A percentile compares a stretch with the other conserved stretches of the same genome.
Evolutionary conservation across 2,888 invertebrate species (phyloP).

Genomic region (Mythimna vitellina): DNA sequence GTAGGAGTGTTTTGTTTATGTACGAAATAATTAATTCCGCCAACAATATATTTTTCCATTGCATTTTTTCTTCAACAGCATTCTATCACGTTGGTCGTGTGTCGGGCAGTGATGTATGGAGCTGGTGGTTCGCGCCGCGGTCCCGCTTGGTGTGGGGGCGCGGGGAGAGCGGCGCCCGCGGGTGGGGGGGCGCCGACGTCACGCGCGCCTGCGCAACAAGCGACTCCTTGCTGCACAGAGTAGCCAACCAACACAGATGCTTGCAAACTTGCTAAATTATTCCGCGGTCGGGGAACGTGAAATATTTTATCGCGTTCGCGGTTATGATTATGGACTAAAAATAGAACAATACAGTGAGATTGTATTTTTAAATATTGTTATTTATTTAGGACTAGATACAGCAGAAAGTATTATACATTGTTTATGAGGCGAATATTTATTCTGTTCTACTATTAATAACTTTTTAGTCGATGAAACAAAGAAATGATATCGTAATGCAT

Average conservation of each 20-base stretch:
- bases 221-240: conserved; percentile 80
- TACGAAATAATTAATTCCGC: conserved; percentile 18
- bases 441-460: background rate
- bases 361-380: conserved; percentile 10
- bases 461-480: background rate
- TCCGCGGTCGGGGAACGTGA: conserved; percentile 36
- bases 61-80: conserved; percentile 42
- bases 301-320: conserved; percentile 40
- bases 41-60: conserved; percentile 30
- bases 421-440: background rate
- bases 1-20: conserved; percentile 6
- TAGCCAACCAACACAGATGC: conserved; percentile 70
- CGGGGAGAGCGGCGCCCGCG: conserved; percentile 52
- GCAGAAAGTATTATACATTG: background rate
- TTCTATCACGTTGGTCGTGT: conserved; percentile 56
- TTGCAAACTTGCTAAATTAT: conserved; percentile 50
- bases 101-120: conserved; percentile 62
- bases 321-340: conserved; percentile 40
- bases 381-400: background rate
- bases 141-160: conserved; percentile 63
- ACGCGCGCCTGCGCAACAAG: conserved; percentile 82
- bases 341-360: conserved; percentile 34
- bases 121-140: conserved; percentile 69
- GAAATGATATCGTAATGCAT: background rate
- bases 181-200: conserved; percentile 83